Evolutionary conservation across 2,797 vertebrate genomes (phyloP), one percentile per base, ranked within the genome.

Genomic region (Galagoides demidoff): DNA sequence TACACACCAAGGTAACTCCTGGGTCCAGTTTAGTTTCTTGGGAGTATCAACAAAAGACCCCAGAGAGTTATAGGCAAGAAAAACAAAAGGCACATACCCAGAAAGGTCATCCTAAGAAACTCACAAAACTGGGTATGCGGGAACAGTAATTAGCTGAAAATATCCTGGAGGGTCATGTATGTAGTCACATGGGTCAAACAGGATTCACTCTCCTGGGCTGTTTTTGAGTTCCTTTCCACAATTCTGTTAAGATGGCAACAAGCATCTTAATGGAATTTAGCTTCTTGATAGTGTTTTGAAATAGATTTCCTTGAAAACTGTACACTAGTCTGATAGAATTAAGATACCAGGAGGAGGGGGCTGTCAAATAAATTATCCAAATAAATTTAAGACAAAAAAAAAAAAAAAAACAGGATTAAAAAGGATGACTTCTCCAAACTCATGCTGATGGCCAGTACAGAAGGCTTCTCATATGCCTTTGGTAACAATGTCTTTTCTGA

Each of bases 281-380:
- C 57, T 95, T 37, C 79, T 94, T 95, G 22, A 63, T 94, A 85
- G 70, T 74, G 7, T 89, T 59, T 66, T 73, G 57, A 91, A 93
- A 82, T 16, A 52, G 6, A 90, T 57, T 84, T 95, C 78, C 20
- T 90, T 94, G 27, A 79, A 68, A 95, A 86, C 45, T 59, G 13
- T 70, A 92, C 87, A 82, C 63, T 29, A 89, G 77, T 92, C 63
- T 77, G 77, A 95, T 61, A 31, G 34, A 85, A 77, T 79, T 91
- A 84, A 92, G 55, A 92, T 59, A 82, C 43, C 31, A 64, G 61
- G 52, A 81, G 52, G 87, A 89, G 10, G 31, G 34, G 39, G 22
- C 79, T 90, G n/a, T 37, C 14, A 74, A 52, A 23, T 81, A 61
- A 81, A 43, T 1, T 55, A 66, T 63, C 84, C 64, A 88, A 88